Conservation (phyloP, 2,113 vertebrate species). For the Thoracochromis brauschi region DNA sequence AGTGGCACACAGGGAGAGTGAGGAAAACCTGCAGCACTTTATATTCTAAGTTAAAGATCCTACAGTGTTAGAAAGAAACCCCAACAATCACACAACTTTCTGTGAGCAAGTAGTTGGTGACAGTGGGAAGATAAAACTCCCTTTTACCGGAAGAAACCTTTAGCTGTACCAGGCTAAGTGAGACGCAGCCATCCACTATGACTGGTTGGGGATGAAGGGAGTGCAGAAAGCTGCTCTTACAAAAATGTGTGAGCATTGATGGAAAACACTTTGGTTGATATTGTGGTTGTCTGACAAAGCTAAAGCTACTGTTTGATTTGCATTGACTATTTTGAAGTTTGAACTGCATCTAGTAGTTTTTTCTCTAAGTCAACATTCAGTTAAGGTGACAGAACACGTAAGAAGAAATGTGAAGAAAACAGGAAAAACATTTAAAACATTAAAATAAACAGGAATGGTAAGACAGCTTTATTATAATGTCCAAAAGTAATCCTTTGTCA, state of each 20-base stretch:
- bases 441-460: neutral
- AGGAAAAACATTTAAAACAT: neutral
- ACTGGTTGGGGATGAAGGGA: neutral
- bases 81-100: neutral
- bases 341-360: neutral
- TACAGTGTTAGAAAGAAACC: neutral
- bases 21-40: neutral
- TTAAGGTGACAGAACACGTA: neutral
- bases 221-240: neutral
- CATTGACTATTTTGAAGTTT: neutral
- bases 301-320: neutral
- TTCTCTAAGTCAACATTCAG: neutral
- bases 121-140: neutral
- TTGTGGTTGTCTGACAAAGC: neutral
- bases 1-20: neutral
- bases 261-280: neutral
- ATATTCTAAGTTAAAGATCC: neutral
- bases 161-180: neutral
- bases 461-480: neutral
- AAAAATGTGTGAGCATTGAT: neutral
- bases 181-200: fast-evolving
- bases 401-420: neutral
- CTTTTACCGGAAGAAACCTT: fast-evolving
- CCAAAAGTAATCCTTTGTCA: neutral
- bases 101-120: neutral